phyloP scores from a whole-genome alignment of 2,113 vertebrate genomes.

The Azemiops feae region DNA sequence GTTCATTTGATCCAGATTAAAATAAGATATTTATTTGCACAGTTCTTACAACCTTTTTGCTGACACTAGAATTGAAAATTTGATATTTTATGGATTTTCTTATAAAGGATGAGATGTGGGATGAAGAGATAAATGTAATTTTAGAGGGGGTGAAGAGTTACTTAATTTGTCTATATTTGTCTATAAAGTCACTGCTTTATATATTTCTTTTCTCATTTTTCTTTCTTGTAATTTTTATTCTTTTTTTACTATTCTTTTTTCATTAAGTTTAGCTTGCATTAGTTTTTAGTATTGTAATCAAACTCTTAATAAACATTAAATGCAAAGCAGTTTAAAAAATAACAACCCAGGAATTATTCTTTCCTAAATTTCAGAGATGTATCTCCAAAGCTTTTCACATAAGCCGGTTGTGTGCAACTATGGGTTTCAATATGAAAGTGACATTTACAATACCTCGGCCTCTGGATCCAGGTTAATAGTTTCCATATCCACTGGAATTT shows the following conservation, averaged over 20 bases:
- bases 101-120: neutral
- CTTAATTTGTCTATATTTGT: neutral
- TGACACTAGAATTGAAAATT: neutral
- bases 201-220: neutral
- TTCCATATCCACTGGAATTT: constrained; percentile 95
- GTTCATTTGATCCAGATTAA: neutral
- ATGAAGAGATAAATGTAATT: neutral
- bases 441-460: constrained; percentile 82
- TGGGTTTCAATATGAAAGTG: neutral
- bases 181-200: neutral
- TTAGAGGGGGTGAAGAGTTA: neutral
- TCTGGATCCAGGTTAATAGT: constrained; percentile 92
- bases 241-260: neutral
- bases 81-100: neutral
- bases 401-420: neutral
- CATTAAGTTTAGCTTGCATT: neutral
- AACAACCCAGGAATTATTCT: neutral
- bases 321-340: neutral
- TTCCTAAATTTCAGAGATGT: neutral
- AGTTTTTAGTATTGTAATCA: neutral
- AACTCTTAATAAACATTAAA: neutral
- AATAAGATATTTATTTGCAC: neutral
- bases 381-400: neutral
- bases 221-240: neutral
- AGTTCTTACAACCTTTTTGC: neutral